phyloP scores from a whole-genome alignment of 2,797 vertebrate genomes.

The Zalophus californianus region DNA sequence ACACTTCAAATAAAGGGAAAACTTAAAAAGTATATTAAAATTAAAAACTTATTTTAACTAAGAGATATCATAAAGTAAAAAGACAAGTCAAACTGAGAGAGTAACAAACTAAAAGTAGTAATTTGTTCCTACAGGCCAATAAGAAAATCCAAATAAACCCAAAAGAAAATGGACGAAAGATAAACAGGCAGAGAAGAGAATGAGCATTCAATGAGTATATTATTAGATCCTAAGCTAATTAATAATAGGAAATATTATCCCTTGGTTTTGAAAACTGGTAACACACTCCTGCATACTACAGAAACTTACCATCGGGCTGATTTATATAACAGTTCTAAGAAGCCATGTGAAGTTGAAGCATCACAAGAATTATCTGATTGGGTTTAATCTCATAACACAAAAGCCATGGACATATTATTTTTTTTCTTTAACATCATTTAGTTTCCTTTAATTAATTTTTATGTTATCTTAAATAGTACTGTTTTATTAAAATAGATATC shows the following conservation, averaged over 20 bases:
- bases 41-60: not conserved
- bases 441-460: not conserved
- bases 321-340: no score
- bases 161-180: not conserved
- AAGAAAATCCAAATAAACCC: not conserved
- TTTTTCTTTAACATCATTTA: not conserved
- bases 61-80: not conserved
- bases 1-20: not conserved
- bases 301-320: no score
- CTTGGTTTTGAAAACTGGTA: no score
- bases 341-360: no score
- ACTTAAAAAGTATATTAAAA: slow-evolving; percentile 34
- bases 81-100: not conserved
- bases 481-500: not conserved
- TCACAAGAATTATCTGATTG: no score
- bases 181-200: not conserved
- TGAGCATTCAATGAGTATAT: not conserved
- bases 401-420: not conserved
- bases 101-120: not conserved
- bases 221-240: not conserved
- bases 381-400: not conserved
- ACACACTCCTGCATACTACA: no score
- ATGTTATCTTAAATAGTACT: not conserved
- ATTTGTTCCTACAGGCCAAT: not conserved
- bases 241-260: not conserved